phyloP scores from a whole-genome alignment of 2,113 vertebrate genomes.

The Apus apus region DNA sequence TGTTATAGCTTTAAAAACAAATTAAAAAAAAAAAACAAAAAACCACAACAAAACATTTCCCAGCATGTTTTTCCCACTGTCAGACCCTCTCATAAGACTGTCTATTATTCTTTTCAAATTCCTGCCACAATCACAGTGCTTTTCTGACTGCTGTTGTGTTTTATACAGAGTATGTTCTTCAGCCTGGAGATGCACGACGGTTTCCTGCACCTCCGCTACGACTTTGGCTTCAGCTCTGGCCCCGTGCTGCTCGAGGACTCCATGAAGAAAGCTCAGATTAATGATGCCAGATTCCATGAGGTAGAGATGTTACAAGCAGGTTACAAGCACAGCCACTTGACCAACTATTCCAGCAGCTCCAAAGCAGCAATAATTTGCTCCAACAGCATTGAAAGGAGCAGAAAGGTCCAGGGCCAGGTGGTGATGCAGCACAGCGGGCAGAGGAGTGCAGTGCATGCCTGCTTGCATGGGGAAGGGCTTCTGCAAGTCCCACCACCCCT shows the following conservation, averaged over 20 bases:
- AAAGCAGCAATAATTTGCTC: neutral
- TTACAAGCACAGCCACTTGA: neutral
- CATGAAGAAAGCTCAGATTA: conserved; percentile 87
- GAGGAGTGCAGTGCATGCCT: neutral
- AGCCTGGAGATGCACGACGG: conserved; percentile 91
- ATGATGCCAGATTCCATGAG: conserved; percentile 96
- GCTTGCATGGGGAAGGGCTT: neutral
- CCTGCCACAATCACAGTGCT: neutral
- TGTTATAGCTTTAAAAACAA: neutral
- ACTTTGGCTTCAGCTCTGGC: conserved; percentile 90
- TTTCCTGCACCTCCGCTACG: conserved; percentile 86
- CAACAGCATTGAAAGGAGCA: neutral
- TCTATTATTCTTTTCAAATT: neutral
- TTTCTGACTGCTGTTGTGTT: conserved; percentile 30
- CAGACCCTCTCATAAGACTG: neutral
- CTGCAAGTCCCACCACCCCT: neutral
- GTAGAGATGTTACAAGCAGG: conserved; percentile 62
- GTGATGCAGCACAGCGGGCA: neutral
- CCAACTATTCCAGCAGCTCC: neutral
- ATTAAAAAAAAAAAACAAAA: neutral
- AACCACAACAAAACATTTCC: neutral
- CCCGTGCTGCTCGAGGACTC: conserved; percentile 86
- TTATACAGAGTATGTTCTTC: conserved; percentile 88
- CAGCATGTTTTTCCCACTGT: neutral
- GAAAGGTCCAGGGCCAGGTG: neutral